These are phyloP conservation scores for Lycopodina hypogea DNA, from an alignment of 37 sponge, comb jelly and placozoan genomes.

Conservation along the genomic window DNA sequence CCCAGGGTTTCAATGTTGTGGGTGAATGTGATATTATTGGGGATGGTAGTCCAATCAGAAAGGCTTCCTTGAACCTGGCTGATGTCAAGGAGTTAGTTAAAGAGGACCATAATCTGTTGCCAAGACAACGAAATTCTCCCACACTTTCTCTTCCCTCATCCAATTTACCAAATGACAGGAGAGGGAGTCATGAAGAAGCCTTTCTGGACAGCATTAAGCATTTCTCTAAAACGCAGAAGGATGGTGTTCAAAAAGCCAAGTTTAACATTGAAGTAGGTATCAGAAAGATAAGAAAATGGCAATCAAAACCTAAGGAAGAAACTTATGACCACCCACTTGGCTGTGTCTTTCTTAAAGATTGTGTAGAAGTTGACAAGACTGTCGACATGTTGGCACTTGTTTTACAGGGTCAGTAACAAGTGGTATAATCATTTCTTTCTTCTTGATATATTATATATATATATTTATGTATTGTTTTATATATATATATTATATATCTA, in stretches of 20 bases:
- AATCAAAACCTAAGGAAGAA: neutral
- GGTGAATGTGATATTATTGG: too few relatives aligned
- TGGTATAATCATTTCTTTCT: neutral
- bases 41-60: neutral
- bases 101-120: neutral
- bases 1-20: neutral
- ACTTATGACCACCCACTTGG: conserved; percentile 14
- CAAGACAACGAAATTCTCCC: too few relatives aligned
- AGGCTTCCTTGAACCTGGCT: neutral
- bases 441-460: neutral
- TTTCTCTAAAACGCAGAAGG: too few relatives aligned
- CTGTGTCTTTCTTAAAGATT: conserved; percentile 12
- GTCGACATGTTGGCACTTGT: conserved; percentile 27
- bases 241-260: too few relatives aligned
- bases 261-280: neutral
- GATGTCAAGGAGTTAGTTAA: neutral
- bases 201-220: too few relatives aligned
- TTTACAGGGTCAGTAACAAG: conserved; percentile 22
- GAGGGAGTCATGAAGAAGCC: too few relatives aligned
- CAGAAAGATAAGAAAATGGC: neutral
- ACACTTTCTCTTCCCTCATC: neutral
- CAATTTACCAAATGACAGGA: too few relatives aligned
- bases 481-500: neutral
- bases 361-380: neutral
- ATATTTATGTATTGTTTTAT: neutral